Percentiles rank a stretch among this genome's conserved stretches.
phyloP scores from a whole-genome alignment of 2,113 vertebrate species.

The Channa argus region DNA sequence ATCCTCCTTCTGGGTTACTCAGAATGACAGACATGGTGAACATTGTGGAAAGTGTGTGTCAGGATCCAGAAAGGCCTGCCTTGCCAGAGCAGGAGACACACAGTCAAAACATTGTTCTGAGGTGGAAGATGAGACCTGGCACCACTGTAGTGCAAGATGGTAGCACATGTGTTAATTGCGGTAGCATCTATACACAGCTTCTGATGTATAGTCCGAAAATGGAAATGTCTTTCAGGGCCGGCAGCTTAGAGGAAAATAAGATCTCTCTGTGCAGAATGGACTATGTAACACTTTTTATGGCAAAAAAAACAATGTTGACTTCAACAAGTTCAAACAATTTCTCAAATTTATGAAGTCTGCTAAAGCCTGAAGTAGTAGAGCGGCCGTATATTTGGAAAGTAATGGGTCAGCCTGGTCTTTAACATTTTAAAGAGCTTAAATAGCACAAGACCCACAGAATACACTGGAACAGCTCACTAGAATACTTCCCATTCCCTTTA shows the following conservation, averaged over 20 bases:
- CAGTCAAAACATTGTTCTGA: constrained; percentile 79
- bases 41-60: constrained; percentile 86
- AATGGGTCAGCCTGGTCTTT: background rate
- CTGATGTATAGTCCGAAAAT: background rate
- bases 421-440: constrained; percentile 6
- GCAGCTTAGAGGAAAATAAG: constrained; percentile 52
- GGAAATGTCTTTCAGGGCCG: constrained; percentile 16
- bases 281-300: constrained; percentile 53
- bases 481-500: constrained; percentile 18
- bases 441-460: background rate
- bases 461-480: constrained; percentile 1
- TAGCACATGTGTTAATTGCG: constrained; percentile 2
- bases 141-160: constrained; percentile 19
- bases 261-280: constrained; percentile 43
- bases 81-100: constrained; percentile 68
- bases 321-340: constrained; percentile 17
- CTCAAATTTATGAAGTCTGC: constrained; percentile 6
- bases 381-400: background rate
- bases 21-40: constrained; percentile 84
- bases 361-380: background rate
- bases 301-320: constrained; percentile 26
- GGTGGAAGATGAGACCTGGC: constrained; percentile 70
- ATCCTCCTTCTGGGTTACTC: constrained; percentile 84
- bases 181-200: background rate
- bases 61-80: constrained; percentile 69